A percentile compares a stretch with the other conserved stretches of the same genome.
Evolutionary conservation across 2,113 vertebrate genomes (phyloP).

Genomic region (Halcyon malimbica): DNA sequence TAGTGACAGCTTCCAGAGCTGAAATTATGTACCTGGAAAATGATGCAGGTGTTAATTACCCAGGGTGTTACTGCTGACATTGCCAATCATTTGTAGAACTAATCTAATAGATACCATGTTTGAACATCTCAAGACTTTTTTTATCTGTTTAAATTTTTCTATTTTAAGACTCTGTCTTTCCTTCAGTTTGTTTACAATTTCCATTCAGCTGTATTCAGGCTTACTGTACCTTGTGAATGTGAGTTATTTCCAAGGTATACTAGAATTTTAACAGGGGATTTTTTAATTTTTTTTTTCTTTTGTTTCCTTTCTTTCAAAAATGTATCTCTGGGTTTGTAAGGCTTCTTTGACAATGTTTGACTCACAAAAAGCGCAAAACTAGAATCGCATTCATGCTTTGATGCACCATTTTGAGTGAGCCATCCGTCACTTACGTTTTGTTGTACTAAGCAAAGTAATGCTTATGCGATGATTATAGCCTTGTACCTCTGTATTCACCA

Average conservation of each 20-base stretch:
- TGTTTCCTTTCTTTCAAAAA: background rate
- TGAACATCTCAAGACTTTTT: background rate
- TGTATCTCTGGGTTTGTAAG: background rate
- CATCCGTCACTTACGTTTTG: background rate
- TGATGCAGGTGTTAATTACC: background rate
- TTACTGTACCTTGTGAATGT: background rate
- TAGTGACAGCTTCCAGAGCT: background rate
- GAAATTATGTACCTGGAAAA: background rate
- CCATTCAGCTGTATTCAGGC: background rate
- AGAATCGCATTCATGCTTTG: background rate
- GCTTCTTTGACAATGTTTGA: background rate
- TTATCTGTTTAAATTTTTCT: background rate
- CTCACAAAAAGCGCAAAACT: background rate
- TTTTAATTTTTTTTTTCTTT: background rate
- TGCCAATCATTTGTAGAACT: background rate
- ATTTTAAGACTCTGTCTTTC: background rate
- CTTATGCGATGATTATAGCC: background rate
- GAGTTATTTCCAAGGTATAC: background rate
- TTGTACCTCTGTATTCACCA: background rate
- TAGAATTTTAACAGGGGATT: background rate
- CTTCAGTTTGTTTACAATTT: background rate
- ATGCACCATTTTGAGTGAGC: background rate
- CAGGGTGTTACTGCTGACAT: background rate
- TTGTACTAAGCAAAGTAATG: background rate
- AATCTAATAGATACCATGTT: background rate